Conservation (phyloP, 2,797 vertebrate species). For the Girardinus metallicus region DNA sequence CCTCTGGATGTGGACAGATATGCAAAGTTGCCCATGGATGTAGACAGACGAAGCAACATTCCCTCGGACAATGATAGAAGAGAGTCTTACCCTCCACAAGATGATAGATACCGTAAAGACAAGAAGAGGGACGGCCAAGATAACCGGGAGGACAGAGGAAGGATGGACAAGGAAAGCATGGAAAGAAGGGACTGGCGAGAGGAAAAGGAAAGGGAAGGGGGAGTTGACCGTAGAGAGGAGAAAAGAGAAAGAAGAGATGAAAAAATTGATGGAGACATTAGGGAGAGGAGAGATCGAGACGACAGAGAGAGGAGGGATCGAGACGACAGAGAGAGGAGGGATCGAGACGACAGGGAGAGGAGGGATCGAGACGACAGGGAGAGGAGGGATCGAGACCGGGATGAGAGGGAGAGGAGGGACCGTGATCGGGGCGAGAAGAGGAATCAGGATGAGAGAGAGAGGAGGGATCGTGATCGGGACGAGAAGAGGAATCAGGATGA, state of each 20-base stretch:
- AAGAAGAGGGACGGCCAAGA: constrained; percentile 62
- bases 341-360: constrained; percentile 38
- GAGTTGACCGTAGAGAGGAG: no score
- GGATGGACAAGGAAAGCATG: no score
- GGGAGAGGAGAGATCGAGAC: constrained; percentile 23
- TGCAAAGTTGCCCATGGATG: constrained; percentile 60
- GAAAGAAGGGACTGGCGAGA: constrained; percentile 52
- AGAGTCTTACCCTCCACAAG: constrained; percentile 55
- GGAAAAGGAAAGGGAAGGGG: no score
- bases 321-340: constrained; percentile 23
- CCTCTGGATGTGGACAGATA: constrained; percentile 83
- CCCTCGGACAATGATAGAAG: constrained; percentile 70
- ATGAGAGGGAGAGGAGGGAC: constrained; percentile 11
- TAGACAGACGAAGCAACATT: constrained; percentile 63
- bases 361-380: constrained; percentile 34
- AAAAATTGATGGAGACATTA: no score
- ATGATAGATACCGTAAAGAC: constrained; percentile 71
- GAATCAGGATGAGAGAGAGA: constrained; percentile 22
- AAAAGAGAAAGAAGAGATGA: no score
- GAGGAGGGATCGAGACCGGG: constrained; percentile 6
- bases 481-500: constrained; percentile 45
- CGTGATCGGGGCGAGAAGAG: constrained; percentile 35
- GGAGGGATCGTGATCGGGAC: constrained; percentile 24
- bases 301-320: constrained; percentile 3
- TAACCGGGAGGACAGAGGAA: no score